Conservation (phyloP, 2,113 vertebrate genomes). For the Hydropotes inermis region DNA sequence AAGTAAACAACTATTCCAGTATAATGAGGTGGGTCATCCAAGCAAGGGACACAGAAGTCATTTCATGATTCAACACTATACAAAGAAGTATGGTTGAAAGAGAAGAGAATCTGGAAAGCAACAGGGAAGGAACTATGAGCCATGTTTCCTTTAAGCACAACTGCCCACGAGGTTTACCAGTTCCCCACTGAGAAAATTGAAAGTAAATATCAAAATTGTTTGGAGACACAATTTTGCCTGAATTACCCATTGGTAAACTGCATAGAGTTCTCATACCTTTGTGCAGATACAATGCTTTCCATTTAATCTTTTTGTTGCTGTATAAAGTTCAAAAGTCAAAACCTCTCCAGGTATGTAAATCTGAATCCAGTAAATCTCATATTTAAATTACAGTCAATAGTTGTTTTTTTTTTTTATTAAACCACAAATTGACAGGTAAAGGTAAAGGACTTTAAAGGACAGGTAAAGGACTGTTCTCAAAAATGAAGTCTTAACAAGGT, state of each 20-base stretch:
- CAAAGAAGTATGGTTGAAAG: background rate
- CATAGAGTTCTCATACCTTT: background rate
- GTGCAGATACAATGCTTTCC: background rate
- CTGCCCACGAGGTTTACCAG: background rate
- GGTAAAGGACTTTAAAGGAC: background rate
- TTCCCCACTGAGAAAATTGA: background rate
- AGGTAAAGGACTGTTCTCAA: background rate
- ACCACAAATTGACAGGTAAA: background rate
- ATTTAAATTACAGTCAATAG: background rate
- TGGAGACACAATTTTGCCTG: background rate
- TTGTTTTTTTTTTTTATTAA: background rate
- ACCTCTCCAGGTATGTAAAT: background rate
- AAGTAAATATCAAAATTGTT: background rate
- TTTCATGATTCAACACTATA: background rate
- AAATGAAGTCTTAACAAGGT: background rate
- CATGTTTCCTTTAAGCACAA: background rate
- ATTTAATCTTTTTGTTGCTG: background rate
- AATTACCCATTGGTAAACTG: background rate
- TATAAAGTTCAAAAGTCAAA: slow-evolving; percentile 16
- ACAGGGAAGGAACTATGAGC: background rate
- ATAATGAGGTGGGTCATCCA: background rate
- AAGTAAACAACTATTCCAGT: background rate
- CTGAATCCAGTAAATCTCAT: background rate
- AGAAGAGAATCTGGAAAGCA: background rate
- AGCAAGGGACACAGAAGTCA: background rate